Evolutionary conservation across 2,888 invertebrate species (phyloP), one percentile per base, ranked within the genome.

Genomic region (Plagiodera versicolora): DNA sequence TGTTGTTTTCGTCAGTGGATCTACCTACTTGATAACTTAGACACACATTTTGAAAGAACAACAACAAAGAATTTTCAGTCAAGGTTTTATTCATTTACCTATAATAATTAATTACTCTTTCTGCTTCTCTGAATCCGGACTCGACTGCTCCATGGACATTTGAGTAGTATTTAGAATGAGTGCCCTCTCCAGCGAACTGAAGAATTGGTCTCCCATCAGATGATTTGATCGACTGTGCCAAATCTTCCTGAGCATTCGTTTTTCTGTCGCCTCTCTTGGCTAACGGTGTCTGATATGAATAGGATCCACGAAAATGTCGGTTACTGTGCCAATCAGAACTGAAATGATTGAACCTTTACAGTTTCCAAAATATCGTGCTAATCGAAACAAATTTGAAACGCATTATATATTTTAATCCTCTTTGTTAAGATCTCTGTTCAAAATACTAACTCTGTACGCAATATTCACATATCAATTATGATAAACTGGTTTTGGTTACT

Each of bases 71-170:
- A 10, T 32, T 14, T 9, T 10, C 11, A 39, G 8, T 6, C 14
- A 8, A 39, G 2, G 2, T 14, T 14, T 39, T 39, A 10, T 2
- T 39, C 14, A 3, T 39, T 14, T 39, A 2, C 6, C 39, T 53
- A 47, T 61, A 54, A 46, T 48, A 53, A 20, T 55, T 18, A 8
- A 52, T 49, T 10, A 82, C 61, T 18, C 79, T 70, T 48, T 79
- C 73, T 16, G 82, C 83, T 73, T 83, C 83, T 52, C 83, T 73
- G 69, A 76, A 74, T 1, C 83, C 83, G 60, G 78, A 73, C 67
- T 81, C 82, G 50, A 80, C 72, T 1, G 83, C 83, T 19, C 83
- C 83, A 67, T 83, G 83, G 1, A 82, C 81, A 6, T 83, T 82
- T 5, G 81, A 81, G 69, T 73, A 82, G 63, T 74, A 79, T 64